phyloP scores from a whole-genome alignment of 2,888 invertebrate genomes.

The Matsumyia berberina region DNA sequence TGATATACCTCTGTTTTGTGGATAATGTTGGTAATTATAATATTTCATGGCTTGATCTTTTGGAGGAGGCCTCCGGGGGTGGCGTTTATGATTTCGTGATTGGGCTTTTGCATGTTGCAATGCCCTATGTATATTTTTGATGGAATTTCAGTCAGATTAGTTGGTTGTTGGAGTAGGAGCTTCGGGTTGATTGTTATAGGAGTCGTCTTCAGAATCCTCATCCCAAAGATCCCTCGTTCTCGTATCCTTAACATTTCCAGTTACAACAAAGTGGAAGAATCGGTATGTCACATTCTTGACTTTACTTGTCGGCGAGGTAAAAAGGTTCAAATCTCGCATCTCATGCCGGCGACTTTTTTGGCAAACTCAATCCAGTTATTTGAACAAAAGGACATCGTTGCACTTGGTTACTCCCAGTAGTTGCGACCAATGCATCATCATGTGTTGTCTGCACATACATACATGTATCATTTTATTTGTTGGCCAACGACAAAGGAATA shows the following conservation, averaged over 20 bases:
- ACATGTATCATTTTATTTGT: conserved; percentile 61
- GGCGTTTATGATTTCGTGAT: conserved; percentile 32
- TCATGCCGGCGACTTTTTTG: not conserved
- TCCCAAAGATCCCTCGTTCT: too few species aligned
- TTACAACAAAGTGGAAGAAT: not conserved
- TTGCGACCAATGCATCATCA: conserved; percentile 11
- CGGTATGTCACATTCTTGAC: not conserved
- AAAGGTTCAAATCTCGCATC: conserved; percentile 1
- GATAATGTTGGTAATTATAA: conserved; percentile 35
- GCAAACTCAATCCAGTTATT: not conserved
- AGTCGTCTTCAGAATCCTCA: too few species aligned
- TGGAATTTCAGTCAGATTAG: not conserved
- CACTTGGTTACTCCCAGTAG: conserved; percentile 32
- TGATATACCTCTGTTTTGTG: not conserved
- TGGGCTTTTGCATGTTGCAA: not conserved
- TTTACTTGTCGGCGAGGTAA: not conserved
- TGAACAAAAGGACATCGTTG: conserved; percentile 2
- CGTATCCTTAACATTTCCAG: not conserved
- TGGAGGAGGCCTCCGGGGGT: conserved; percentile 7
- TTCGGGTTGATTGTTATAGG: too few species aligned
- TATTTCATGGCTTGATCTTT: conserved; percentile 46
- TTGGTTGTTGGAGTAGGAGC: conserved; percentile 23
- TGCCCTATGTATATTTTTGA: not conserved
- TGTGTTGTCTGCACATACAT: conserved; percentile 18
- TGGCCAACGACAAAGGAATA: conserved; percentile 43